phyloP scores from a whole-genome alignment of 2,113 vertebrate species.

The Callionymus lyra region DNA sequence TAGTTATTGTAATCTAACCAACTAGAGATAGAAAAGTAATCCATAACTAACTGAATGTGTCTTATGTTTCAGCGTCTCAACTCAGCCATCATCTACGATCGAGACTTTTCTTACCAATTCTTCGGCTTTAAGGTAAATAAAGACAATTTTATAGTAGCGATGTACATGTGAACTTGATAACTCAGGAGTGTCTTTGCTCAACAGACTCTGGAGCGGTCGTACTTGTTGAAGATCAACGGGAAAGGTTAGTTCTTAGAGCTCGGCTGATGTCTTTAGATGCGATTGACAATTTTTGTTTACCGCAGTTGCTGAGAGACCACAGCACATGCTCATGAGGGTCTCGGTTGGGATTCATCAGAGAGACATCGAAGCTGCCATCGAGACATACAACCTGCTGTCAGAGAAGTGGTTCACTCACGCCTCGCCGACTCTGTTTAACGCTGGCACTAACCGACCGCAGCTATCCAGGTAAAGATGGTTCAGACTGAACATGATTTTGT shows the following conservation, averaged over 20 bases:
- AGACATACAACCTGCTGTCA: slow-evolving; percentile 91
- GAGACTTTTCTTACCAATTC: slow-evolving; percentile 97
- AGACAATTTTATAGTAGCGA: neutral
- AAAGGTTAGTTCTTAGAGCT: slow-evolving; percentile 74
- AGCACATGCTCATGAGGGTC: slow-evolving; percentile 97
- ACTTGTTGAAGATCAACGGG: slow-evolving; percentile 88
- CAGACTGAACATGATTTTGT: neutral
- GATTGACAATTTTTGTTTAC: neutral
- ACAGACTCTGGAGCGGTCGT: slow-evolving; percentile 90
- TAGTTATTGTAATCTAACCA: no score
- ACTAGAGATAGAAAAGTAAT: no score
- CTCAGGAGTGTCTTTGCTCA: slow-evolving; percentile 10
- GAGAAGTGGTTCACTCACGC: slow-evolving; percentile 97
- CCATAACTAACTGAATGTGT: no score
- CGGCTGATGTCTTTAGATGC: neutral
- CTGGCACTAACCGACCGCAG: slow-evolving; percentile 88
- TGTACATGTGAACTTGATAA: neutral
- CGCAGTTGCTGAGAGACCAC: slow-evolving; percentile 87
- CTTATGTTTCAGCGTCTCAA: slow-evolving; percentile 76
- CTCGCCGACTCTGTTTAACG: slow-evolving; percentile 93
- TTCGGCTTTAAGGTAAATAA: slow-evolving; percentile 91
- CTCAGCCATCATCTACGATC: slow-evolving; percentile 91
- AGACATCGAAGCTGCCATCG: slow-evolving; percentile 84
- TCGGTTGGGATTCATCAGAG: slow-evolving; percentile 84
- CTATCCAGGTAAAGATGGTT: slow-evolving; percentile 76